Evolutionary conservation across 1,140 invertebrate genomes (phyloP).

Genomic region (Leptopilina boulardi): DNA sequence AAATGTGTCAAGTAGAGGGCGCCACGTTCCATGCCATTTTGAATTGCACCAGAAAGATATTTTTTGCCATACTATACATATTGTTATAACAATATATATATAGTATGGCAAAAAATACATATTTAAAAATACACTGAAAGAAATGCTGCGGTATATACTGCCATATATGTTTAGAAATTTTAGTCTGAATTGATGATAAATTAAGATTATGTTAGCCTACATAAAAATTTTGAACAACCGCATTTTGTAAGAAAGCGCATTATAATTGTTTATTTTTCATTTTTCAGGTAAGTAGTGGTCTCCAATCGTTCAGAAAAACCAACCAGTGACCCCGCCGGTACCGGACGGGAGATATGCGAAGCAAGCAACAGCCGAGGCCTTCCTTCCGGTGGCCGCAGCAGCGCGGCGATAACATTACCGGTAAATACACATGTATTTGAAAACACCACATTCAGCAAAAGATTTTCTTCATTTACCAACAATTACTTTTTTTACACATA

Average conservation of each 20-base stretch:
- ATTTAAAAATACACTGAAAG: too few species aligned
- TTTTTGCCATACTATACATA: too few species aligned
- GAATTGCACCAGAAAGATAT: too few species aligned
- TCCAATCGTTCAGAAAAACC: constrained; percentile 71
- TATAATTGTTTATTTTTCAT: constrained; percentile 51
- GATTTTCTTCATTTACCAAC: constrained; percentile 39
- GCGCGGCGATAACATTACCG: constrained; percentile 75
- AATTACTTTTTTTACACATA: too few species aligned
- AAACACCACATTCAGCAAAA: constrained; percentile 39
- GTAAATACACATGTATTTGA: constrained; percentile 69
- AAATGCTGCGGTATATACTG: too few species aligned
- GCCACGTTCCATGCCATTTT: too few species aligned
- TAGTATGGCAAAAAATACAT: too few species aligned
- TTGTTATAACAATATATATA: too few species aligned
- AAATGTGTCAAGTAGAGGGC: too few species aligned
- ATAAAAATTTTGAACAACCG: background rate
- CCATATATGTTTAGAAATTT: too few species aligned
- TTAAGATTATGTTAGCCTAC: too few species aligned
- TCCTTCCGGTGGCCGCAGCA: constrained; percentile 76
- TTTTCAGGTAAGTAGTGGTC: constrained; percentile 76
- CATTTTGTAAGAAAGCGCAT: background rate
- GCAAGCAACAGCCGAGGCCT: constrained; percentile 76
- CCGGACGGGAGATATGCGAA: constrained; percentile 75
- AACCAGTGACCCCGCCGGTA: constrained; percentile 65
- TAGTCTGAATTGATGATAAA: too few species aligned